Base-by-base conservation (phyloP, 2,113 vertebrate genomes). In the Anhinga rufa region DNA sequence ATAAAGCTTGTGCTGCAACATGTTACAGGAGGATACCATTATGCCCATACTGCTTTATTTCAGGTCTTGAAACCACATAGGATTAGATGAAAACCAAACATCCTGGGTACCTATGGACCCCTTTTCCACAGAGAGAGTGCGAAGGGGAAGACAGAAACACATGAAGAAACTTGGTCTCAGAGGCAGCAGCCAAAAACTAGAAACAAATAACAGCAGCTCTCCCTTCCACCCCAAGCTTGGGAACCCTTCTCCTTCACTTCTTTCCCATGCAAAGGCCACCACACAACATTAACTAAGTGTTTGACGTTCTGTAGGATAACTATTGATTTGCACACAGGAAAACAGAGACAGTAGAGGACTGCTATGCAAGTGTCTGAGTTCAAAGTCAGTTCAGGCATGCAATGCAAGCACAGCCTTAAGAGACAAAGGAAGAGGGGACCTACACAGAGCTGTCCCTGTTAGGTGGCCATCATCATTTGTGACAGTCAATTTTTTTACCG, bases 41-140 rank as follows among this genome's bases (percentile, higher is more conserved):
- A 58, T 1, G 3, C 12, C 18, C 34, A 24, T 2, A 19, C 16
- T 69, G 24, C 36, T 77, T 51, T 36, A 46, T 8, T 8, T 34
- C 32, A 32, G n/a, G 26, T 55, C 76, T 68, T 70, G 48, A 75
- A 90, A 51, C 13, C 17, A 32, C 19, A 20, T 1, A 61, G 10
- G 3, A 55, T 10, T 13, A 40, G 38, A 85, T 17, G 20, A 64
- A 81, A 65, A 17, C 10, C 61, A 55, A 72, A 57, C 3, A 10
- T 13, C 26, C 10, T 4, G 1, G 74, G 40, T 64, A 71, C 13
- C 44, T 48, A n/a, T 7, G 26, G 64, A 32, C 14, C 5, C 21
- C 9, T 20, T 18, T 48, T 49, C 60, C 48, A 78, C 40, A 75
- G 32, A 49, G 11, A 11, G 12, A 3, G 5, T 0, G 0, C 1